Evolutionary conservation across 2,113 vertebrate genomes (phyloP), one percentile per base, ranked within the genome.

Genomic region (Periophthalmus modestus): DNA sequence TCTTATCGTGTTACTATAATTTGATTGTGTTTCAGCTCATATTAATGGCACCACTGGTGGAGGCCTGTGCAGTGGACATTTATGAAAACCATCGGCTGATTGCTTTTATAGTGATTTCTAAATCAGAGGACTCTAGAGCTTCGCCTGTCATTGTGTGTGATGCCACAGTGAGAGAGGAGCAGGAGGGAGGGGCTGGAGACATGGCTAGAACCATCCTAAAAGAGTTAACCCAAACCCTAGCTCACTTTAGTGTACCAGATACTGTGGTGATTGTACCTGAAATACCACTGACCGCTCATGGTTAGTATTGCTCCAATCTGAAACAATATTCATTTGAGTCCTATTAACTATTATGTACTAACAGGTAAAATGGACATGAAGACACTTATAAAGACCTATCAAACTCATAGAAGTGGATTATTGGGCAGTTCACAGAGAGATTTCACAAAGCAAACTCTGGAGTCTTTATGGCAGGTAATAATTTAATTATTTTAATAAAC

Each of bases 401-500:
- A 92, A 76, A 88, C 81, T 73, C 88, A 91, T 77, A 91, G 91
- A 82, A 86, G 58, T 50, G 57, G 82, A 80, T 86, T 75, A 33
- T 87, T 87, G 72, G 79, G 75, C 78, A 78, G 79, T 74, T 81
- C 89, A 59, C 78, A 73, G 54, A 83, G 52, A 74, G 90, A 91
- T 34, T 36, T 85, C 77, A 83, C 91, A n/a, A 88, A 92, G 93
- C 81, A 88, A 80, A 92, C 85, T 78, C 90, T 99, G 74, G 93
- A 93, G 84, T 79, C 83, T 76, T 86, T 97, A 74, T 99, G 97
- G 98, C 95, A 95, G 96, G 98, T 99, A 95, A 10, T 66, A 10
- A n/a, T 36, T 14, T 7, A 7, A 18, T 19, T 55, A 16, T 48
- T 15, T 48, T 48, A 47, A 3, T 13, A 15, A 39, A 39, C 5